phyloP scores from a whole-genome alignment of 2,797 vertebrate species.

The Acrossocheilus fasciatus region DNA sequence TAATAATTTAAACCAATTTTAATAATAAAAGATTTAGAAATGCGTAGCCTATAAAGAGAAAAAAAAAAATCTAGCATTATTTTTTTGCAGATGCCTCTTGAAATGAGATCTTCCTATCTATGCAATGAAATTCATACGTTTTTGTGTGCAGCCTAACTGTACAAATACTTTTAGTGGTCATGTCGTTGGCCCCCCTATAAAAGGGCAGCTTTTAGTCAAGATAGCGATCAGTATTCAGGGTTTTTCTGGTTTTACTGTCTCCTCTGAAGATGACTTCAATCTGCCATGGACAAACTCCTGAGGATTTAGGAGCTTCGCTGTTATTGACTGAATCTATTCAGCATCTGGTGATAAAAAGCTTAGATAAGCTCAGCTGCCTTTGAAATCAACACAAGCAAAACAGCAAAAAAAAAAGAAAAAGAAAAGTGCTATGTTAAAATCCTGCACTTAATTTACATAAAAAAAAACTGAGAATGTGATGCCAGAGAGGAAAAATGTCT shows the following conservation, averaged over 20 bases:
- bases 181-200: not conserved
- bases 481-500: not conserved
- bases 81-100: not conserved
- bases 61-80: not conserved
- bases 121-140: not conserved
- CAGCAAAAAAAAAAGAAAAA: not conserved
- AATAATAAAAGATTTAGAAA: not conserved
- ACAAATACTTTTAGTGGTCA: not conserved
- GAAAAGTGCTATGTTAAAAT: slow-evolving; percentile 6
- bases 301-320: slow-evolving; percentile 41
- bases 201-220: slow-evolving; percentile 14
- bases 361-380: slow-evolving; percentile 36
- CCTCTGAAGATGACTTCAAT: slow-evolving; percentile 19
- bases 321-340: slow-evolving; percentile 54
- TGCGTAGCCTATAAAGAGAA: not conserved
- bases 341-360: slow-evolving; percentile 49
- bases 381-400: slow-evolving; percentile 31
- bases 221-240: slow-evolving; percentile 2
- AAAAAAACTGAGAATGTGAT: not conserved
- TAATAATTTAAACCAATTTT: not conserved
- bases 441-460: slow-evolving; percentile 38
- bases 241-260: slow-evolving; percentile 18
- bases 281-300: slow-evolving; percentile 44
- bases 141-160: not conserved
- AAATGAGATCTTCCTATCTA: not conserved